Conservation (phyloP, 2,113 vertebrate genomes). For the Gadus chalcogrammus region DNA sequence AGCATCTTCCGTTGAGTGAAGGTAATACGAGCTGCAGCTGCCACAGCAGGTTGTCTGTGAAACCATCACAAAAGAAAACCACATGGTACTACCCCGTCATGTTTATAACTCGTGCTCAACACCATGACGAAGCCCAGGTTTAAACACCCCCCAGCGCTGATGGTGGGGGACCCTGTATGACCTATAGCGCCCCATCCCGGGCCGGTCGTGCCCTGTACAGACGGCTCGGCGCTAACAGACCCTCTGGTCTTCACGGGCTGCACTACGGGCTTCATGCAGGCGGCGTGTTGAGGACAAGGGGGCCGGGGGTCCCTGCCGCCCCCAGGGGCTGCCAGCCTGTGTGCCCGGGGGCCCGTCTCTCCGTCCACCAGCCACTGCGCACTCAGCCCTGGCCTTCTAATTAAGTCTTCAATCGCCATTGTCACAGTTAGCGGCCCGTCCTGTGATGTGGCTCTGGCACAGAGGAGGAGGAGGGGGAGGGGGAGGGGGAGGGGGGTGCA, state of each 20-base stretch:
- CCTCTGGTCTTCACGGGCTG: constrained; percentile 23
- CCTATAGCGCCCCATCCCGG: neutral
- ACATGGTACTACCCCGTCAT: too few relatives aligned
- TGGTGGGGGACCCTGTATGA: too few relatives aligned
- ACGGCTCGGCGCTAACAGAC: neutral
- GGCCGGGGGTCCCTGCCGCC: constrained; percentile 27
- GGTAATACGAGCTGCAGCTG: too few relatives aligned
- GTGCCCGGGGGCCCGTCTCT: constrained; percentile 38
- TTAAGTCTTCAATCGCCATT: constrained; percentile 71
- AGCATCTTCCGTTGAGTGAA: too few relatives aligned
- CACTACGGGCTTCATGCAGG: constrained; percentile 35
- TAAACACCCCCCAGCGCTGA: too few relatives aligned
- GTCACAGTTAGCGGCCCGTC: constrained; percentile 62
- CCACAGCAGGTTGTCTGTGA: too few relatives aligned
- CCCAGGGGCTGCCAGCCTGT: constrained; percentile 35
- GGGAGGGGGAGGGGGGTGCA: constrained; percentile 56
- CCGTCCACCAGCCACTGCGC: constrained; percentile 54
- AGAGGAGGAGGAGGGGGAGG: constrained; percentile 30
- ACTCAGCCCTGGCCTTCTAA: constrained; percentile 66
- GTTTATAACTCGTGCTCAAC: too few relatives aligned
- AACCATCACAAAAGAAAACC: too few relatives aligned
- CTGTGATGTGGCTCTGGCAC: constrained; percentile 59
- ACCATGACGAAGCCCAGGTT: too few relatives aligned
- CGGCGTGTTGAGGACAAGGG: constrained; percentile 40
- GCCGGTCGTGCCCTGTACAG: too few relatives aligned